Evolutionary conservation across 2,888 invertebrate genomes (phyloP).

Genomic region (Orchesella flavescens): DNA sequence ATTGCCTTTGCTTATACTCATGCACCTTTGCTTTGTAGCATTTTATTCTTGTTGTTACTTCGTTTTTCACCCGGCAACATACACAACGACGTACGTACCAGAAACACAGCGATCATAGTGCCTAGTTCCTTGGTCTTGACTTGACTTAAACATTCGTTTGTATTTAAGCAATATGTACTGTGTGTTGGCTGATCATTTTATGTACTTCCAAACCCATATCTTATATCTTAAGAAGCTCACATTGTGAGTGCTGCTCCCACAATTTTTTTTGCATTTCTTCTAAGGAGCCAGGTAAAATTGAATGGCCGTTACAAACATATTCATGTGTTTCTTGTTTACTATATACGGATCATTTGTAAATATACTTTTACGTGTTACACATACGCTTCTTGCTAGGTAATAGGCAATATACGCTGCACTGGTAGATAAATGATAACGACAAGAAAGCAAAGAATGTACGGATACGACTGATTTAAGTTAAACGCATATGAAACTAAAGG

Average conservation of each 20-base stretch:
- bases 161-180: too few relatives aligned
- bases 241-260: slow-evolving; percentile 60
- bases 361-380: too few relatives aligned
- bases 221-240: slow-evolving; percentile 32
- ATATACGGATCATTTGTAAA: too few relatives aligned
- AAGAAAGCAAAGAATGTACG: too few relatives aligned
- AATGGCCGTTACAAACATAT: slow-evolving; percentile 46
- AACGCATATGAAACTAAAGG: too few relatives aligned
- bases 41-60: slow-evolving; percentile 39
- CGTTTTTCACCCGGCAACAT: slow-evolving; percentile 55
- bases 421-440: too few relatives aligned
- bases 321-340: too few relatives aligned
- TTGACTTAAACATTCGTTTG: too few relatives aligned
- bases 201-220: background rate
- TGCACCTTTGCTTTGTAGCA: background rate
- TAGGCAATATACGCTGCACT: too few relatives aligned
- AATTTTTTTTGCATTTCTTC: slow-evolving; percentile 25
- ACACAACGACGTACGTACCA: background rate
- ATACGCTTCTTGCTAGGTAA: too few relatives aligned
- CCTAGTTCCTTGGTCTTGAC: background rate
- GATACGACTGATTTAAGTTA: too few relatives aligned
- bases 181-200: too few relatives aligned
- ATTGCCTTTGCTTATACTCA: background rate
- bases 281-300: slow-evolving; percentile 10
- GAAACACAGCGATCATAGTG: background rate